A percentile compares a stretch with the other conserved stretches of the same genome.
Conservation (phyloP, 2,113 vertebrate species). For the Calidris pygmaea region DNA sequence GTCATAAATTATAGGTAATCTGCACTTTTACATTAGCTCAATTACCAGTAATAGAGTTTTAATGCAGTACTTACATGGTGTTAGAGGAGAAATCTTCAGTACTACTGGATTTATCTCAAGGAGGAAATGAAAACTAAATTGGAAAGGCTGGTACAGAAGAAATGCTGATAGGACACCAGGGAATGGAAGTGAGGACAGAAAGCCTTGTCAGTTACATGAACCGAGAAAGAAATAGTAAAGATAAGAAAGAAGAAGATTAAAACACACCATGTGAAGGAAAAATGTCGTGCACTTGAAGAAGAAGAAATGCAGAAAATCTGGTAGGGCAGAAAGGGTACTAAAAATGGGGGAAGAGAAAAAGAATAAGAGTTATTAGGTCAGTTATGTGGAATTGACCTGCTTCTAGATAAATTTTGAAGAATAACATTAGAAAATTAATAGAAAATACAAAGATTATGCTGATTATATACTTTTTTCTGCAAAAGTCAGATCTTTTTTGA, state of each 20-base stretch:
- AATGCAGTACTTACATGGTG: constrained; percentile 75
- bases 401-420: background rate
- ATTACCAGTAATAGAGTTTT: constrained; percentile 80
- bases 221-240: background rate
- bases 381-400: background rate
- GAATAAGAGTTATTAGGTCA: background rate
- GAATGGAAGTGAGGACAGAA: background rate
- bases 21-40: constrained; percentile 75
- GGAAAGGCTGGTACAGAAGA: constrained; percentile 16
- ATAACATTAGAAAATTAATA: background rate
- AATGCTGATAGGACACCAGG: background rate
- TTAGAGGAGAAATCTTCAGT: constrained; percentile 64
- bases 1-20: constrained; percentile 79
- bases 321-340: background rate
- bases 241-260: background rate
- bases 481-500: background rate
- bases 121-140: constrained; percentile 60
- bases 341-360: background rate
- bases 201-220: background rate
- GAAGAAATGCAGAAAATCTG: background rate
- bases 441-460: background rate
- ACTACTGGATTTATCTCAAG: constrained; percentile 62
- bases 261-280: background rate
- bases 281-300: background rate
- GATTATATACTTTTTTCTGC: background rate